Evolutionary conservation across 2,888 invertebrate genomes (phyloP), one percentile per base, ranked within the genome.

Genomic region (Hanleya hanleyi): DNA sequence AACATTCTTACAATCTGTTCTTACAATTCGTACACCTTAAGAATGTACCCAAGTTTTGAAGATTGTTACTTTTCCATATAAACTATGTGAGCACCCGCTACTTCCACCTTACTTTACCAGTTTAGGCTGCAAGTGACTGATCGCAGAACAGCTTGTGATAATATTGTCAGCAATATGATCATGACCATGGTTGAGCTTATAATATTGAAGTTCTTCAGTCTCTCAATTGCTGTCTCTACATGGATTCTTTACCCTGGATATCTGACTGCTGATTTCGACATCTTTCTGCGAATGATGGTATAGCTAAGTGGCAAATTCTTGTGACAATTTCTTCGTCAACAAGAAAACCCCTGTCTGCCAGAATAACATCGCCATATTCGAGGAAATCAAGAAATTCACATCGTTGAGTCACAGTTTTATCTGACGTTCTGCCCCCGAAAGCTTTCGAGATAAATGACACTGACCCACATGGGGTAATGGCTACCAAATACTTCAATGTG

Each of bases 201-300:
- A 49, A 81, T 80, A 9, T 49, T 33, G 65, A 79, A 81, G 32
- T 66, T 71, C 64, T 81, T 81, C 47, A 81, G 49, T 18, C 79
- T 62, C 35, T 75, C 47, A 38, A 81, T 81, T 1, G 76, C 80
- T 67, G 74, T 71, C 38, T 81, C 80, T 6, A 81, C 77, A 22
- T 74, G 68, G 32, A 81, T 81, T 22, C 50, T 47, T 78, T 79
- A 5, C 66, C 15, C 61, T 26, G 3, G 74, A 64, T n/a, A 76
- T 66, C 15, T 64, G 47, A 29, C 74, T 64, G 0, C 76, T 81
- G 62, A 77, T 78, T 37, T 41, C 15, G 0, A 80, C 80, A 69
- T 35, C 50, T 22, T 64, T 68, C 32, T 38, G 57, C 26, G 75
- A 77, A 74, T 26, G 72, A 41, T 35, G 70, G 77, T 1, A 72